Evolutionary conservation across 1,140 invertebrate species (phyloP).

Genomic region (Hyles vespertilio): DNA sequence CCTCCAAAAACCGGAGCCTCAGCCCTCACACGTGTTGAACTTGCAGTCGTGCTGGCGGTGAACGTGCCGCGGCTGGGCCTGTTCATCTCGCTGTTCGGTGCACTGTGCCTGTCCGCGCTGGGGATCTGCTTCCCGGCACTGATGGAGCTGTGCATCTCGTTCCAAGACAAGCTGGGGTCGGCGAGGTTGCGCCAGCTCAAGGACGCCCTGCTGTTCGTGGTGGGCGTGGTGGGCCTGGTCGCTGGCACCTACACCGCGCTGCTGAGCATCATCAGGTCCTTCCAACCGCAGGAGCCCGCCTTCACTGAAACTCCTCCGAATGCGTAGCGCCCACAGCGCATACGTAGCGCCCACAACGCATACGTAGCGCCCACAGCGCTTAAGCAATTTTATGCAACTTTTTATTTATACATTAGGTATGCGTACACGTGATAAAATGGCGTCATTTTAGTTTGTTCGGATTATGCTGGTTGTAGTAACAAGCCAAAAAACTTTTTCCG

Average conservation of each 20-base stretch:
- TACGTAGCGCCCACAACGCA: not conserved
- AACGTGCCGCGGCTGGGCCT: slow-evolving; percentile 88
- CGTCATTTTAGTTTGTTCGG: too few relatives aligned
- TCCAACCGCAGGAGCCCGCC: slow-evolving; percentile 22
- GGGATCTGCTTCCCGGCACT: slow-evolving; percentile 92
- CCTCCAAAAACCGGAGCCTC: not conserved
- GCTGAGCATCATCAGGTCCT: slow-evolving; percentile 76
- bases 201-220: slow-evolving; percentile 78
- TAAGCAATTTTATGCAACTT: too few relatives aligned
- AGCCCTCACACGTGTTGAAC: not conserved
- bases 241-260: slow-evolving; percentile 84
- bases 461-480: too few relatives aligned
- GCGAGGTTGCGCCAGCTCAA: slow-evolving; percentile 72
- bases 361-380: too few relatives aligned
- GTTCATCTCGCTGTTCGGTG: slow-evolving; percentile 93
- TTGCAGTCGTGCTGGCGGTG: slow-evolving; percentile 84
- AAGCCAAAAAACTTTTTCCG: too few relatives aligned
- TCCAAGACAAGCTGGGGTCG: slow-evolving; percentile 51
- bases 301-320: slow-evolving; percentile 1
- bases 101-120: slow-evolving; percentile 89
- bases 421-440: too few relatives aligned
- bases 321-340: not conserved
- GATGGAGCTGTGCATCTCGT: slow-evolving; percentile 81
- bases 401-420: too few relatives aligned
- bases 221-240: slow-evolving; percentile 81